These are phyloP conservation scores for Gonioctena quinquepunctata DNA, from an alignment of 1,140 invertebrate genomes.

Conservation along the genomic window DNA sequence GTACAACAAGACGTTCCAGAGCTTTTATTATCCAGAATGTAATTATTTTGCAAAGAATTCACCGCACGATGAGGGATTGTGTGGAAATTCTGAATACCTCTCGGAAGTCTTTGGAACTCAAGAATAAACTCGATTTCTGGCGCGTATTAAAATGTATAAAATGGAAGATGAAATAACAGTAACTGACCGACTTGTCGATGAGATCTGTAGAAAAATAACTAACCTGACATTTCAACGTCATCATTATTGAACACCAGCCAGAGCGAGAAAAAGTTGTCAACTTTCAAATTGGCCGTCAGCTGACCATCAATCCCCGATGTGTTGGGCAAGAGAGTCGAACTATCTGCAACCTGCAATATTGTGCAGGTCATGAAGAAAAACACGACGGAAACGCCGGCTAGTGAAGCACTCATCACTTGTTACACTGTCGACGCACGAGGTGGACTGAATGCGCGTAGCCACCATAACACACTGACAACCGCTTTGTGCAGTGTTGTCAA, in stretches of 20 bases:
- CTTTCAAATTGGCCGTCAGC: slow-evolving; percentile 56
- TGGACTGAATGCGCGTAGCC: slow-evolving; percentile 8
- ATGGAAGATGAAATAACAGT: no score
- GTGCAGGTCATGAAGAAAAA: slow-evolving; percentile 29
- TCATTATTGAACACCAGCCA: slow-evolving; percentile 62
- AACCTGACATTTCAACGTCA: slow-evolving; percentile 60
- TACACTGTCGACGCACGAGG: neutral
- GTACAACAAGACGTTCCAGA: neutral
- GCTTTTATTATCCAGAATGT: neutral
- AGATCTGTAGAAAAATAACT: slow-evolving; percentile 23
- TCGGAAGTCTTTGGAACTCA: no score
- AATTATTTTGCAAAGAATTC: neutral
- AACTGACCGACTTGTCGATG: no score
- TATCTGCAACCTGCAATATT: slow-evolving; percentile 22
- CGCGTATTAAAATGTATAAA: no score
- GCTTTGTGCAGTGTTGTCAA: slow-evolving; percentile 9
- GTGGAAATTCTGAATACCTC: no score
- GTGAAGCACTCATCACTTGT: slow-evolving; percentile 21
- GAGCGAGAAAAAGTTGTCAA: slow-evolving; percentile 61
- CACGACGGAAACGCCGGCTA: slow-evolving; percentile 28
- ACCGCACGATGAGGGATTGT: neutral
- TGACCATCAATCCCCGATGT: slow-evolving; percentile 59
- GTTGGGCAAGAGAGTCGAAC: slow-evolving; percentile 54
- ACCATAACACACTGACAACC: slow-evolving; percentile 28
- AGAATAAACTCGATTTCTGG: no score